These are phyloP conservation scores for Drosophila malerkotliana DNA, from an alignment of 1,140 invertebrate genomes.

Conservation along the genomic window DNA sequence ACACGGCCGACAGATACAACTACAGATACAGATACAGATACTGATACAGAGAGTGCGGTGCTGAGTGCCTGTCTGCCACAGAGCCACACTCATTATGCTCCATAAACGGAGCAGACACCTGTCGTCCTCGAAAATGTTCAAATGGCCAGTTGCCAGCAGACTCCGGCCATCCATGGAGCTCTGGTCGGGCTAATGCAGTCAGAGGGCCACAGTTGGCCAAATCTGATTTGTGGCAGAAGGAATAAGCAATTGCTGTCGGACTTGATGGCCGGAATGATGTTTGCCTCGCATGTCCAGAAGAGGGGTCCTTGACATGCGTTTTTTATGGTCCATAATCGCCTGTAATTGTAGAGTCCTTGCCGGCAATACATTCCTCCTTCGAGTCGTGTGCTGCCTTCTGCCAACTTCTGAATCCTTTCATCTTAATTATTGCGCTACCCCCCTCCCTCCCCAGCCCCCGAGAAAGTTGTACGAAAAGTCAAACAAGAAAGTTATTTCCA, in stretches of 20 bases:
- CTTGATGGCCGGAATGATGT: not conserved
- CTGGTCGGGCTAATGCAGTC: not conserved
- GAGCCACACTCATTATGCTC: slow-evolving; percentile 20
- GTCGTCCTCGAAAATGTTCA: slow-evolving; percentile 2
- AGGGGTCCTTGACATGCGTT: too few relatives aligned
- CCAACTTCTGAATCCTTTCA: not conserved
- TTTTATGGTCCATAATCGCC: not conserved
- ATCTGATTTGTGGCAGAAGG: not conserved
- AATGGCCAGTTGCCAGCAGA: not conserved
- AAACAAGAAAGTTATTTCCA: not conserved
- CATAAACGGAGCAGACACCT: slow-evolving; percentile 16
- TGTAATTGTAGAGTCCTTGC: not conserved
- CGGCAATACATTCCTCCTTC: not conserved
- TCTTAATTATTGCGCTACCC: not conserved
- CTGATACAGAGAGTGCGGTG: slow-evolving; percentile 3
- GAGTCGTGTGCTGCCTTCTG: not conserved
- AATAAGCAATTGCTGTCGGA: not conserved
- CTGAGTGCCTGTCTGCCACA: slow-evolving; percentile 19
- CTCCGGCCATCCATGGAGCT: not conserved
- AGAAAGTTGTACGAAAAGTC: not conserved
- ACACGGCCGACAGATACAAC: not conserved
- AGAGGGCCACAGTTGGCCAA: not conserved
- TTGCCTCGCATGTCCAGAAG: too few relatives aligned
- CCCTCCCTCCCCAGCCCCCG: too few relatives aligned
- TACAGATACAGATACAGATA: slow-evolving; percentile 3